Base-by-base conservation (phyloP, 1,140 invertebrate genomes). In the Spodoptera frugiperda region DNA sequence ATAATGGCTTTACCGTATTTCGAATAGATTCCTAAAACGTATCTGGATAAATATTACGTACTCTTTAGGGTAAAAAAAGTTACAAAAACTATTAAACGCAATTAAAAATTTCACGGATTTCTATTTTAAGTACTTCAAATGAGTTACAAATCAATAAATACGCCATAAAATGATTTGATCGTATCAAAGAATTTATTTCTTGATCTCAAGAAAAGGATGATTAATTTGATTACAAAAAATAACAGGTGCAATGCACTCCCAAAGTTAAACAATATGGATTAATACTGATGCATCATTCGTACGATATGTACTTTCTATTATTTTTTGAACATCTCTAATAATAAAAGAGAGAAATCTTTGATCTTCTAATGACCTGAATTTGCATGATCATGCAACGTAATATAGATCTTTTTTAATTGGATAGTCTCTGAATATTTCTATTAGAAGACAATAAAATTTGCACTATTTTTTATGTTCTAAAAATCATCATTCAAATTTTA, bases 91-190 rank as follows among this genome's bases (percentile, higher is more conserved):
- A 65, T 75, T 75, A 75, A 65, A 51, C 48, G 46, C 72, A 75
- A 75, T 75, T 75, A 75, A 75, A 75, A 75, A 75, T 75, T 75
- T 75, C 72, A 75, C 49, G 72, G 72, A 75, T 65, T 75, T 65
- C 57, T 65, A 75, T 11, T 75, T 39, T 75, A 75, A 65, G 59
- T 65, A 75, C 39, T 30, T 17, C 9, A 75, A 75, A 75, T 75
- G 72, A 75, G 72, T 75, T 44, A 65, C 57, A 63, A n/a, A 75
- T 65, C 48, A 44, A 75, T 75, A 44, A 54, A 75, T 54, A 65
- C 48, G 72, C 72, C 15, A 65, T 75, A 75, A 75, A 75, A 75
- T 75, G 72, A 75, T 75, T 75, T 49, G 59, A 46, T 48, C 61
- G 72, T 75, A 73, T 63, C 72, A 65, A 54, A 8, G 30, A 17